A percentile compares a stretch with the other conserved stretches of the same genome.
These are phyloP conservation scores for Xiphias gladius DNA, from an alignment of 2,113 vertebrate species.

Conservation along the genomic window DNA sequence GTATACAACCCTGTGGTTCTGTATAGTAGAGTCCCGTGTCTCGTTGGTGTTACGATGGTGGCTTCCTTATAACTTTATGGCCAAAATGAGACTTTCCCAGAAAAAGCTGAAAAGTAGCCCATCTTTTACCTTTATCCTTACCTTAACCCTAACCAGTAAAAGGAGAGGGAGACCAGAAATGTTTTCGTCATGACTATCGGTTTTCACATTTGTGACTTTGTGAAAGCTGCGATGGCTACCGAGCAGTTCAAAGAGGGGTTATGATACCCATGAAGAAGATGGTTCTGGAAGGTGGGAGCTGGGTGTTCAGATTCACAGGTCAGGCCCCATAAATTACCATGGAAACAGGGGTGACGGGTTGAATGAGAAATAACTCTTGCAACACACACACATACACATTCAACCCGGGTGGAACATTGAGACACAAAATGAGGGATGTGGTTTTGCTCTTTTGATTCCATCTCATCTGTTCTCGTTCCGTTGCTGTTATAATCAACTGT, in stretches of 20 bases:
- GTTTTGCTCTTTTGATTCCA: not conserved
- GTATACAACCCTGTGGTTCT: not conserved
- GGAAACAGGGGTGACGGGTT: constrained; percentile 53
- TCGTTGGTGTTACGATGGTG: not conserved
- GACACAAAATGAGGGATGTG: not conserved
- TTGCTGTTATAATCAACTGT: not conserved
- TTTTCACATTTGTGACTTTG: constrained; percentile 36
- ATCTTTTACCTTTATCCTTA: constrained; percentile 23
- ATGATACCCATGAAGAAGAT: constrained; percentile 43
- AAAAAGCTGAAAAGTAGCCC: not conserved
- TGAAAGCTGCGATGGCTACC: constrained; percentile 13
- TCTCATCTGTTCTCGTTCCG: not conserved
- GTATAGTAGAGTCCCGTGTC: not conserved
- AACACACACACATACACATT: constrained; percentile 12
- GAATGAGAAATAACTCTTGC: constrained; percentile 32
- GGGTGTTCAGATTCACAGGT: constrained; percentile 48
- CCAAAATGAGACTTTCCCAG: not conserved
- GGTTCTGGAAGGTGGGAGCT: constrained; percentile 34
- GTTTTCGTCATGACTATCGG: constrained; percentile 37
- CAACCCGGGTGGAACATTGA: not conserved
- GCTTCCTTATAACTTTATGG: not conserved
- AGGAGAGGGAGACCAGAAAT: constrained; percentile 26
- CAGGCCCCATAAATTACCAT: constrained; percentile 65
- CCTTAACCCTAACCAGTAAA: constrained; percentile 11
- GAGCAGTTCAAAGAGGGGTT: constrained; percentile 51